Conservation (phyloP, 1,140 invertebrate species). For the Leptonema lineaticorne region DNA sequence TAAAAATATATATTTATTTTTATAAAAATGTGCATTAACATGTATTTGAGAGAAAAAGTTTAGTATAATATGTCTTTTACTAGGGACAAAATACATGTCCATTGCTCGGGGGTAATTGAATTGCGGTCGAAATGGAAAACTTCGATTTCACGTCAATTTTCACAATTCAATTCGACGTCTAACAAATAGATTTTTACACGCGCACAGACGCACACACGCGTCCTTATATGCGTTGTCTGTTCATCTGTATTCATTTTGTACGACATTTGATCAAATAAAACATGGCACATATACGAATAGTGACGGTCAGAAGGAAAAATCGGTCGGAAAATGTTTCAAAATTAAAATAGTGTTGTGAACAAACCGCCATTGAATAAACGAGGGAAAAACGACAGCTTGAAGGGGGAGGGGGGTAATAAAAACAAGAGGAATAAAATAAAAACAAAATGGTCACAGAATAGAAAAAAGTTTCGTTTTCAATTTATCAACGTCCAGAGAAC, state of each 20-base stretch:
- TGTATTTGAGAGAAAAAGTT: no score
- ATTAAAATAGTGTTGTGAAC: slow-evolving; percentile 1
- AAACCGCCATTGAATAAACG: no score
- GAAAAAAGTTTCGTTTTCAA: slow-evolving; percentile 24
- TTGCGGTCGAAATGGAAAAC: slow-evolving; percentile 38
- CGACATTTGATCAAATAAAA: background rate
- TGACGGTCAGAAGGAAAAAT: background rate
- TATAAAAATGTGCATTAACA: no score
- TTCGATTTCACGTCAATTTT: slow-evolving; percentile 43
- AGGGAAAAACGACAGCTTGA: no score
- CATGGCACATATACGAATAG: background rate
- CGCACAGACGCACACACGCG: background rate
- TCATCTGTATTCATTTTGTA: background rate
- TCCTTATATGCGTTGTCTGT: background rate
- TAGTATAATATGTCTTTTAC: no score
- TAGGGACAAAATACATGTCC: slow-evolving; percentile 19
- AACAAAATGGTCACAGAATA: slow-evolving; percentile 4
- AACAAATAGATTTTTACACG: slow-evolving; percentile 22
- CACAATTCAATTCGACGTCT: slow-evolving; percentile 40
- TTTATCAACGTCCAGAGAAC: slow-evolving; percentile 35
- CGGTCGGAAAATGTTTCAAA: background rate
- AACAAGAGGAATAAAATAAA: slow-evolving; percentile 1
- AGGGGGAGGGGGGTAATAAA: background rate
- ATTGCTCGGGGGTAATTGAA: slow-evolving; percentile 36
- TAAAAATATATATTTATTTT: no score